phyloP scores from a whole-genome alignment of 2,797 vertebrate species.

The Aeoliscus strigatus region DNA sequence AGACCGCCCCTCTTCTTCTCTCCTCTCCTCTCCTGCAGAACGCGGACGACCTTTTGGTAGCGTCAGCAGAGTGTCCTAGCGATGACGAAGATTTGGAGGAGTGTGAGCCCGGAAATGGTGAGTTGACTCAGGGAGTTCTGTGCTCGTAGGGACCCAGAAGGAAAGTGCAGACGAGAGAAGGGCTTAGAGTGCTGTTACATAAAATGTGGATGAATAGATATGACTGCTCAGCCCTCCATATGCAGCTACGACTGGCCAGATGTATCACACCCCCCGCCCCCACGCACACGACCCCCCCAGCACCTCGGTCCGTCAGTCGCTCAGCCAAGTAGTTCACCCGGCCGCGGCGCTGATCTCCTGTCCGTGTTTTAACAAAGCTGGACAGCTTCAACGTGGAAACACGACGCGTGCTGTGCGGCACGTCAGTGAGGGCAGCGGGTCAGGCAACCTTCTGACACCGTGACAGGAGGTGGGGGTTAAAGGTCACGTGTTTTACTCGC shows the following conservation, averaged over 20 bases:
- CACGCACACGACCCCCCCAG: not conserved
- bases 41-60: constrained; percentile 88
- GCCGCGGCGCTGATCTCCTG: constrained; percentile 44
- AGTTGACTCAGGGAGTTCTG: constrained; percentile 73
- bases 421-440: constrained; percentile 43
- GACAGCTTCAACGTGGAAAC: constrained; percentile 38
- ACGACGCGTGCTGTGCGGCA: constrained; percentile 28
- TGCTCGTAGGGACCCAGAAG: constrained; percentile 23
- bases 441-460: constrained; percentile 41
- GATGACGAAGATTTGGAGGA: constrained; percentile 95
- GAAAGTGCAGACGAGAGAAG: constrained; percentile 9
- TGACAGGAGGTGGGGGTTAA: constrained; percentile 41
- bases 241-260: constrained; percentile 62
- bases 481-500: constrained; percentile 37
- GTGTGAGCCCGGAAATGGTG: constrained; percentile 92
- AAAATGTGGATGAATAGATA: not conserved
- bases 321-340: constrained; percentile 36
- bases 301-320: constrained; percentile 23
- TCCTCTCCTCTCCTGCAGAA: constrained; percentile 69
- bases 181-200: constrained; percentile 1
- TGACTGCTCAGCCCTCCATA: constrained; percentile 34
- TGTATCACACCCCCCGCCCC: constrained; percentile 7
- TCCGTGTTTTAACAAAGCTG: constrained; percentile 31
- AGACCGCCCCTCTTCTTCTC: constrained; percentile 22
- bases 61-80: constrained; percentile 89